Percentiles rank a stretch among this genome's conserved stretches.
phyloP scores from a whole-genome alignment of 2,113 vertebrate genomes.

The Chaetodon trifascialis region DNA sequence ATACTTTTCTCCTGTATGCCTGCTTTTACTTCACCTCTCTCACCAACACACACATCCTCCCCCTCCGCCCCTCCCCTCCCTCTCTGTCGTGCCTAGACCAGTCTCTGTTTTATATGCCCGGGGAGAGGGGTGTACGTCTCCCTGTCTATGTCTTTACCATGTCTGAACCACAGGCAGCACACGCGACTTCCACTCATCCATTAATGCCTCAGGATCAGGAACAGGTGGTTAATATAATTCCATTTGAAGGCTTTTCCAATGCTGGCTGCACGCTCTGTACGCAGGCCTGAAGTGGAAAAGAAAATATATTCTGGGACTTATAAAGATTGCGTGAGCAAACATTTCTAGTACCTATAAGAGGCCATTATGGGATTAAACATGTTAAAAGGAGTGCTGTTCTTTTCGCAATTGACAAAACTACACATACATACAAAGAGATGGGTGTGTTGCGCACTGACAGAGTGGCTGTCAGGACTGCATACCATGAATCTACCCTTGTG shows the following conservation, averaged over 20 bases:
- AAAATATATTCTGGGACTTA: slow-evolving; percentile 2
- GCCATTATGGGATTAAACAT: slow-evolving; percentile 36
- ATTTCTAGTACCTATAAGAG: slow-evolving; percentile 40
- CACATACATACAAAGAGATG: not conserved
- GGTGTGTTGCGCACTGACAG: slow-evolving; percentile 3
- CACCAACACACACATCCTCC: slow-evolving; percentile 18
- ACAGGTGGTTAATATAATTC: slow-evolving; percentile 78
- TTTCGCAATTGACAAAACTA: slow-evolving; percentile 28
- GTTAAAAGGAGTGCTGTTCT: slow-evolving; percentile 12
- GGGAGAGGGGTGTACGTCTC: slow-evolving; percentile 31
- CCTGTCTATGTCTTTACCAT: slow-evolving; percentile 59
- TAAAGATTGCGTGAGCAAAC: slow-evolving; percentile 36
- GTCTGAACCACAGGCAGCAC: slow-evolving; percentile 73
- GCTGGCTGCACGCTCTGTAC: slow-evolving; percentile 40
- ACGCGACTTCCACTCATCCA: slow-evolving; percentile 71
- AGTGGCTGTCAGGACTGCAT: not conserved
- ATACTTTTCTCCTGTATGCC: not conserved
- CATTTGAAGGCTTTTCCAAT: slow-evolving; percentile 58
- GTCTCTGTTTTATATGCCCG: slow-evolving; percentile 65
- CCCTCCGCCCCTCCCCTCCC: slow-evolving; percentile 1
- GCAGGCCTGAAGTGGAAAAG: slow-evolving; percentile 15
- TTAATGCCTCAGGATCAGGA: slow-evolving; percentile 76
- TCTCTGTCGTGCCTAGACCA: slow-evolving; percentile 39
- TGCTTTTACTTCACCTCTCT: slow-evolving; percentile 12
- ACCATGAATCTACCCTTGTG: not conserved